Conservation (phyloP, 2,797 vertebrate species). For the Scyliorhinus canicula region DNA sequence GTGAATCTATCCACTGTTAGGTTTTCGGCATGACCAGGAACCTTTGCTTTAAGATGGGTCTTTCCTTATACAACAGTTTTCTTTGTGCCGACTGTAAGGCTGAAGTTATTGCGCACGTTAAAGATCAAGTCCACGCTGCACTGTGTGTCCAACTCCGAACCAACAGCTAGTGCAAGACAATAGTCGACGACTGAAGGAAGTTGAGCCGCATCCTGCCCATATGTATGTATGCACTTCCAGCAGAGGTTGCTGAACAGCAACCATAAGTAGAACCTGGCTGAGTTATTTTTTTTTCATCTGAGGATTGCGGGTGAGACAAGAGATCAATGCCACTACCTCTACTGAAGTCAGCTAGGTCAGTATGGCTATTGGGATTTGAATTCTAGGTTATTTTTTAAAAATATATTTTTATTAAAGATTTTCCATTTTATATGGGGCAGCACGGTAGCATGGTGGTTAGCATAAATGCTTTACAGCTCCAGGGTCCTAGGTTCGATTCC, state of each 20-base stretch:
- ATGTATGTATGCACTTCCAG: background rate
- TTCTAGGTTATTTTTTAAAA: no score
- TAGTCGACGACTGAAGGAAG: background rate
- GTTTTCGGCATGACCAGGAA: no score
- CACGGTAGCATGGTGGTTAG: no score
- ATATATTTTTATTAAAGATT: no score
- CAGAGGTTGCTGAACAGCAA: background rate
- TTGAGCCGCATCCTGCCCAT: background rate
- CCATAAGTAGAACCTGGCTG: background rate
- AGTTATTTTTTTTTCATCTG: background rate
- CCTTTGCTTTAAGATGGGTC: no score
- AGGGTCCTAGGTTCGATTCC: no score
- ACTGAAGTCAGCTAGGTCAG: background rate
- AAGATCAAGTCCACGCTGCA: background rate
- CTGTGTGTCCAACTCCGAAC: background rate
- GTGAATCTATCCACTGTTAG: no score
- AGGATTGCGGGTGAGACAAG: background rate
- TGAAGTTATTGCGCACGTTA: background rate
- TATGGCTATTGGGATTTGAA: background rate
- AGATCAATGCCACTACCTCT: background rate
- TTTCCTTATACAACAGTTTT: background rate
- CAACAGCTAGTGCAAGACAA: background rate
- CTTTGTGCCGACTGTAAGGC: background rate
- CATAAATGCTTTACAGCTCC: no score
- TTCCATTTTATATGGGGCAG: no score